Evolutionary conservation across 2,113 vertebrate genomes (phyloP).

Genomic region (Casuarius casuarius): DNA sequence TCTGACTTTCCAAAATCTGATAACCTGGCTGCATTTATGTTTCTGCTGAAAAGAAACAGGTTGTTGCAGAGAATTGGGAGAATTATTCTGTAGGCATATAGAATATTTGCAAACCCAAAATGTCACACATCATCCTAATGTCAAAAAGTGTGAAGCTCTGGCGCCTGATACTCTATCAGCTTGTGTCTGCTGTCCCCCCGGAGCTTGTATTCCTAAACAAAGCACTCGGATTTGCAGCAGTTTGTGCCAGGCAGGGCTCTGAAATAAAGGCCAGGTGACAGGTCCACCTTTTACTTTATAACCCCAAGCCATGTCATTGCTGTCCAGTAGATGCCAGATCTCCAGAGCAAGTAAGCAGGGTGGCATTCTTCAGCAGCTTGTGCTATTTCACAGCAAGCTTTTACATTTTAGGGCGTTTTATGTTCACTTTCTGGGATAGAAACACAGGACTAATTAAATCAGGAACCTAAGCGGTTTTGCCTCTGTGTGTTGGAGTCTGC

Average conservation of each 20-base stretch:
- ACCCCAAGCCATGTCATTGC: background rate
- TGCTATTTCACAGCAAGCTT: background rate
- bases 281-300: background rate
- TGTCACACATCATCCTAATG: accelerated
- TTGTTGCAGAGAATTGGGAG: background rate
- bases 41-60: background rate
- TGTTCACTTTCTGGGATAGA: background rate
- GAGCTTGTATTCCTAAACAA: background rate
- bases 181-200: background rate
- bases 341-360: background rate
- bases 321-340: background rate
- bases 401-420: background rate
- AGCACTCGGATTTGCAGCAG: background rate
- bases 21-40: accelerated
- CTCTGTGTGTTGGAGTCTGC: background rate
- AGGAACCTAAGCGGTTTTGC: background rate
- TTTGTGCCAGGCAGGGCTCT: background rate
- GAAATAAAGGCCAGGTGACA: background rate
- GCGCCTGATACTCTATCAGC: background rate
- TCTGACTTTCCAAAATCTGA: background rate
- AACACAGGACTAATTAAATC: background rate
- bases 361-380: background rate
- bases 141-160: background rate
- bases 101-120: background rate
- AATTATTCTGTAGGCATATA: background rate